phyloP scores from a whole-genome alignment of 2,113 vertebrate species.

The Manacus vitellinus region DNA sequence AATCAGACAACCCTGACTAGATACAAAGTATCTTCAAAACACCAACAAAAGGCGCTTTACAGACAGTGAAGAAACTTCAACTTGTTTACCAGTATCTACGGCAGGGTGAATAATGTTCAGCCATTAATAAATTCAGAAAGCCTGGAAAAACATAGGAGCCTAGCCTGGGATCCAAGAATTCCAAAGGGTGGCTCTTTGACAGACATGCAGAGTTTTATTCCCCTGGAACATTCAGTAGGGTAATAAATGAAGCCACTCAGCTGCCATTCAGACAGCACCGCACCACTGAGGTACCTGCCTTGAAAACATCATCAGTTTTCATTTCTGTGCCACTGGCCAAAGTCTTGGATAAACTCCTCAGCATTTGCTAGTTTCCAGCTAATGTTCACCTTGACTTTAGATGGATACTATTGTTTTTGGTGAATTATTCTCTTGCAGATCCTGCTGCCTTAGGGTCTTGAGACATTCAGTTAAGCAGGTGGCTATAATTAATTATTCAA shows the following conservation, averaged over 20 bases:
- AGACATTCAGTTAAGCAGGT: slow-evolving; percentile 46
- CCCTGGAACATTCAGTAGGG: background rate
- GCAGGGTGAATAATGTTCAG: background rate
- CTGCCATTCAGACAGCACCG: background rate
- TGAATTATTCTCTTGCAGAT: background rate
- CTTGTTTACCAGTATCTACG: background rate
- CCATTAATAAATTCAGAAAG: background rate
- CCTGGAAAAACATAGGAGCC: background rate
- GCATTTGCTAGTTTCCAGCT: slow-evolving; percentile 36
- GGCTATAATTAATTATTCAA: slow-evolving; percentile 63
- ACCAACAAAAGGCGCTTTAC: background rate
- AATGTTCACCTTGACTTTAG: slow-evolving; percentile 17
- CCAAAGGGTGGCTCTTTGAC: background rate
- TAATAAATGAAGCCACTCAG: slow-evolving; percentile 10
- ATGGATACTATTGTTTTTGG: background rate
- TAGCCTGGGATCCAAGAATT: background rate
- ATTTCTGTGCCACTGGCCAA: background rate
- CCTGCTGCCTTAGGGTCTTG: slow-evolving; percentile 54
- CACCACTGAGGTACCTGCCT: slow-evolving; percentile 11
- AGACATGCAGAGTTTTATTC: background rate
- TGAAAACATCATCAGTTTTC: slow-evolving; percentile 16
- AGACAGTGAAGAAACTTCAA: background rate
- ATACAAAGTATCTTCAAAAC: background rate
- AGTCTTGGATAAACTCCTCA: slow-evolving; percentile 1
- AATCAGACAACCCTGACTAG: background rate